Base-by-base conservation (phyloP, 2,888 invertebrate species). In the Drosophila pullipes region DNA sequence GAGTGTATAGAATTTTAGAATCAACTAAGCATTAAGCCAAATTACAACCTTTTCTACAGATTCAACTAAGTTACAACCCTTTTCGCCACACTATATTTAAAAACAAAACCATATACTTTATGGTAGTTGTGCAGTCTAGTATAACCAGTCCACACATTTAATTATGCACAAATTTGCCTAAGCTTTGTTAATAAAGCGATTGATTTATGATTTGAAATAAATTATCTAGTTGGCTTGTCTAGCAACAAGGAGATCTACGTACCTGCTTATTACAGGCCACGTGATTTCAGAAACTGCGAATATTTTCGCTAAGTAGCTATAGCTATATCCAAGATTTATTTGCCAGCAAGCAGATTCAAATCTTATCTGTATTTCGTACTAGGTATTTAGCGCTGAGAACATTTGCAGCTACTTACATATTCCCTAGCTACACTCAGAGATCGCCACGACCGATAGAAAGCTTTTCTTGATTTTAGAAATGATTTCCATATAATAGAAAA, bases 151-250 rank as follows among this genome's bases (percentile, higher is more conserved):
- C 16, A 28, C 35, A 28, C 31, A 52, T 44, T 28, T 50, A 50
- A 53, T 30, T 39, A 22, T 37, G 28, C n/a, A 50, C 63, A 64
- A 58, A 74, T 73, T 77, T 44, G 47, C 49, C 30, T 22, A 49
- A 37, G 69, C 61, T 49, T 16, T 54, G 64, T 65, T 74, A 78
- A 69, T 31, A 54, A 13, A 41, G 41, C 65, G 31, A 52, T 62
- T 77, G 70, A 66, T 74, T 66, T 70, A 70, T 63, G 61, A 49
- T 44, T 59, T 67, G 31, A 52, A 58, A 50, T 58, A 76, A 69
- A 47, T 58, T 59, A 69, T 52, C 39, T n/a, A 66, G 74, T 64
- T 65, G 41, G 25, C 50, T 52, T 16, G 25, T 16, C 37, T 68
- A 41, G 41, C 25, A 61, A 28, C 39, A 16, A 22, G 25, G 31